Evolutionary conservation across 2,113 vertebrate genomes (phyloP).

Genomic region (Engraulis encrasicolus): DNA sequence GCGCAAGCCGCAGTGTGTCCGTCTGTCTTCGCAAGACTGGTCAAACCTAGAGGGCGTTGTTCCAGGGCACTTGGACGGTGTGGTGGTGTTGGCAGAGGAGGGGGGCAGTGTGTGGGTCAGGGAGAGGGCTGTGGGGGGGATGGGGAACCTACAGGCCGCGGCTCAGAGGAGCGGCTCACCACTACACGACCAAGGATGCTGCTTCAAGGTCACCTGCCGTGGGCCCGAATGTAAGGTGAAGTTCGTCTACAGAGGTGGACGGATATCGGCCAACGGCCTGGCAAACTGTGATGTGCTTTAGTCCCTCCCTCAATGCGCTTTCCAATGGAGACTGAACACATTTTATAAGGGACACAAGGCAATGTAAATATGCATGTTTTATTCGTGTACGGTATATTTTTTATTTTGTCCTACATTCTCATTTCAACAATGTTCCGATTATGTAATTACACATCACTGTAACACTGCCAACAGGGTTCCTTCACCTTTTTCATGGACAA

Average conservation of each 20-base stretch:
- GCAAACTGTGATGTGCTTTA: slow-evolving; percentile 51
- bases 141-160: slow-evolving; percentile 32
- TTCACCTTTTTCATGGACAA: too few relatives aligned
- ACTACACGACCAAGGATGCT: slow-evolving; percentile 51
- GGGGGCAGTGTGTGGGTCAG: slow-evolving; percentile 56
- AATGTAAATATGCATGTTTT: too few relatives aligned
- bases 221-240: slow-evolving; percentile 56
- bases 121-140: slow-evolving; percentile 23
- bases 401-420: too few relatives aligned
- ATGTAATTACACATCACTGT: too few relatives aligned
- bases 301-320: not conserved
- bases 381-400: too few relatives aligned
- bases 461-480: too few relatives aligned
- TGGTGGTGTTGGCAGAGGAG: slow-evolving; percentile 39
- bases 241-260: slow-evolving; percentile 49
- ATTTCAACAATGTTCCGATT: too few relatives aligned
- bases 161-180: slow-evolving; percentile 14
- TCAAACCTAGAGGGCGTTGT: not conserved
- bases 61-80: slow-evolving; percentile 14
- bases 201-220: slow-evolving; percentile 47
- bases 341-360: not conserved
- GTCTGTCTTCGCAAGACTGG: slow-evolving; percentile 25
- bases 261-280: slow-evolving; percentile 47
- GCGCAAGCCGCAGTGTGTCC: slow-evolving; percentile 37
- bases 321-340: not conserved